Conservation (phyloP, 1,140 invertebrate species). For the Hydropsyche tenuis region DNA sequence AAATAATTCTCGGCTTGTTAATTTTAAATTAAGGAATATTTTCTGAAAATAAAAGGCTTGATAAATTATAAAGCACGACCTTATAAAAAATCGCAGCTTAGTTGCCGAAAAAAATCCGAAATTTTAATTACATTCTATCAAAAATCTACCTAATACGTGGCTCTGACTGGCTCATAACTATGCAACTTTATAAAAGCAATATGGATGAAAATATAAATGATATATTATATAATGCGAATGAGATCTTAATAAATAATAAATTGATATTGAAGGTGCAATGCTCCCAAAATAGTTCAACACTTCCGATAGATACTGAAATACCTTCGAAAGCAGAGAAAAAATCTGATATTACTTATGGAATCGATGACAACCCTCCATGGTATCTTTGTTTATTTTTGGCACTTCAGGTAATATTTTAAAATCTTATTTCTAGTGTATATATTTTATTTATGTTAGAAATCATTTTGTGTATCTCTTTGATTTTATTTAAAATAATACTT, state of each 20-base stretch:
- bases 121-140: too few species aligned
- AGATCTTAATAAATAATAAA: background rate
- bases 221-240: background rate
- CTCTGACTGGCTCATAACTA: too few species aligned
- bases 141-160: too few species aligned
- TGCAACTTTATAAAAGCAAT: too few species aligned
- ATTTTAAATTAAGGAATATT: too few species aligned
- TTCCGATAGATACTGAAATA: slow-evolving; percentile 48
- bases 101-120: too few species aligned
- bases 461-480: slow-evolving; percentile 28
- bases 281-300: background rate
- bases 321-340: slow-evolving; percentile 45
- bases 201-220: background rate
- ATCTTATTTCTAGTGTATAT: slow-evolving; percentile 20
- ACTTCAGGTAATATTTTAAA: slow-evolving; percentile 69
- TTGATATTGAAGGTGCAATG: background rate
- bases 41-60: too few species aligned
- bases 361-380: slow-evolving; percentile 84
- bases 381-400: slow-evolving; percentile 84
- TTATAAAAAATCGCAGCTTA: too few species aligned
- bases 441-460: slow-evolving; percentile 2
- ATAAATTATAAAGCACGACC: too few species aligned
- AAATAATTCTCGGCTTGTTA: too few species aligned
- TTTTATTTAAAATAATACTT: background rate
- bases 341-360: slow-evolving; percentile 72